Evolutionary conservation across 2,113 vertebrate genomes (phyloP), one percentile per base, ranked within the genome.

Genomic region (Platycercus adscitus): DNA sequence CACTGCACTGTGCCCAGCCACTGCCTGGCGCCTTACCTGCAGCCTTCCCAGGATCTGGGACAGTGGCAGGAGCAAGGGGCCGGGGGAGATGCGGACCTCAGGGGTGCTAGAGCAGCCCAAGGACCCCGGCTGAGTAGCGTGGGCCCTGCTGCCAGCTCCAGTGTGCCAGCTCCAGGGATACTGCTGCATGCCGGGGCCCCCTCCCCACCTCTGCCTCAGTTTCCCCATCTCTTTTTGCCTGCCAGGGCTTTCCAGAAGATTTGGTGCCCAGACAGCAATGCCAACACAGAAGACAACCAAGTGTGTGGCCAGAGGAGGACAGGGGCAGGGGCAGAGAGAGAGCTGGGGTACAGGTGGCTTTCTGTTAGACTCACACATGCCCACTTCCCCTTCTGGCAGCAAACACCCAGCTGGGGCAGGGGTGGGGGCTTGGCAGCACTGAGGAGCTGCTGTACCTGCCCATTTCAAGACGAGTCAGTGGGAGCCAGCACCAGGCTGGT

Each of bases 401-500:
- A 60, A 46, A 9, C 31, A 56, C 41, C 17, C 33, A 0, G 37
- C 25, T 20, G 26, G 52, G 78, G 44, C 44, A 41, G 44, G 70
- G 61, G 70, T 33, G 0, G 0, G 11, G 37, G 53, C 50, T 56
- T 3, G 2, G 82, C 58, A 64, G n/a, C 70, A 33, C 56, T 1
- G 5, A 0, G 1, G 26, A 26, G 43, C 58, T 81, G 61, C 66
- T 25, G 19, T 10, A 60, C 55, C 41, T 13, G 1, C 24, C 6
- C 0, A 29, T 96, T 96, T 95, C 76, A 69, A 71, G 72, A 90
- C 95, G 91, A 97, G 60, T 90, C 90, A 96, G n/a, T 58, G 71
- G 88, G 46, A 82, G 52, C 29, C 69, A 26, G 24, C 39, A 13
- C 31, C 35, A 49, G 63, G 52, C 37, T 89, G 93, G 77, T 90